These are phyloP conservation scores for Macrochelys suwanniensis DNA, from an alignment of 2,797 vertebrate genomes.

Conservation along the genomic window DNA sequence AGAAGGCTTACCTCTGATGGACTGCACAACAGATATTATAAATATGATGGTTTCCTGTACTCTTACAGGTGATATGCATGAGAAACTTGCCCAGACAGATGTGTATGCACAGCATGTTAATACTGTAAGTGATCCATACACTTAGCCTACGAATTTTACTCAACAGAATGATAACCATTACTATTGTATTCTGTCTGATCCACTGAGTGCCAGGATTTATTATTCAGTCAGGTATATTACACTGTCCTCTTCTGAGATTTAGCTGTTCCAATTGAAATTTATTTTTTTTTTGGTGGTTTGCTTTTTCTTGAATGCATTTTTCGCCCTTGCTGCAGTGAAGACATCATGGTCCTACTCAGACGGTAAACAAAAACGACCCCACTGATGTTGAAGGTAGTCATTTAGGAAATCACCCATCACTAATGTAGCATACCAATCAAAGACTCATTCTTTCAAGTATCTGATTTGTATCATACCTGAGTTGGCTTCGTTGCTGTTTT, in stretches of 20 bases:
- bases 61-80: not conserved
- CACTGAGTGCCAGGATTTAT: constrained; percentile 65
- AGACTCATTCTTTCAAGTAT: constrained; percentile 66
- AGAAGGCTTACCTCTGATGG: constrained; percentile 46
- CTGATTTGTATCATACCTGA: constrained; percentile 66
- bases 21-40: constrained; percentile 35
- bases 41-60: constrained; percentile 27
- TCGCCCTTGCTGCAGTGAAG: constrained; percentile 30
- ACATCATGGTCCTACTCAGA: constrained; percentile 50
- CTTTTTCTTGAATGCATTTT: constrained; percentile 21
- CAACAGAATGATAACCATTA: constrained; percentile 63
- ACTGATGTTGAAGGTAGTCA: constrained; percentile 63
- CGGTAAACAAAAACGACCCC: constrained; percentile 59
- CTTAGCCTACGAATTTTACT: constrained; percentile 58
- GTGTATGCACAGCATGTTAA: constrained; percentile 60
- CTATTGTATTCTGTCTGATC: constrained; percentile 58
- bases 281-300: constrained; percentile 57
- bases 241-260: constrained; percentile 50
- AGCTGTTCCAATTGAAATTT: constrained; percentile 38
- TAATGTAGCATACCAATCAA: constrained; percentile 46
- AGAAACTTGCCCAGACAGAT: not conserved
- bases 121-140: constrained; percentile 48
- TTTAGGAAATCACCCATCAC: constrained; percentile 74
- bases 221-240: not conserved
- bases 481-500: constrained; percentile 65